Evolutionary conservation across 1,140 invertebrate species (phyloP), one percentile per base, ranked within the genome.

Genomic region (Scylla paramamosain): DNA sequence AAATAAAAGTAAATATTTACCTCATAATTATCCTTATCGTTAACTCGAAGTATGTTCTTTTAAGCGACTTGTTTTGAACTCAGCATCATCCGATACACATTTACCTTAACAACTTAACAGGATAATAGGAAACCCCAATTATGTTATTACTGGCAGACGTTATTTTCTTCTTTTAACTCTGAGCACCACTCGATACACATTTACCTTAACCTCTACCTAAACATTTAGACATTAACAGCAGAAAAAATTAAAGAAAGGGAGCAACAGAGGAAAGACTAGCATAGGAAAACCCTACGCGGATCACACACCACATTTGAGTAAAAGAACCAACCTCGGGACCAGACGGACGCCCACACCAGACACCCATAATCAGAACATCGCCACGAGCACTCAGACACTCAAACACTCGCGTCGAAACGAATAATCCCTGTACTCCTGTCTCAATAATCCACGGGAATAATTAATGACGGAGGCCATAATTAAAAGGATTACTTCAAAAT

Each of bases 401-500:
- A 77, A 77, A 77, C n/a, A 77, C n/a, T 77, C 67, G 20, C 67
- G 12, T 77, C 20, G 20, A n/a, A 77, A n/a, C 67, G 25, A n/a
- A n/a, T n/a, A n/a, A 77, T 77, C 67, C 67, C 67, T n/a, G 25
- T 77, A n/a, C 67, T 25, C n/a, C 7, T n/a, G 67, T n/a, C 67
- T 77, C 67, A 77, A 77, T 77, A 77, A 77, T 77, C 67, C 67
- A 77, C 10, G 67, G 6, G 4, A 20, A 77, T 77, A 77, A 77
- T 77, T 77, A 77, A 77, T 77, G n/a, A 77, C 20, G 20, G 67
- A 25, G 67, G 25, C 67, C 67, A 77, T 77, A 77, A 77, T 77
- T 77, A 77, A 77, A 77, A n/a, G 67, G 67, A 77, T 77, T 77
- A 77, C 67, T 77, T 77, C 67, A n/a, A 77, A 77, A 77, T 77